Evolutionary conservation across 2,888 invertebrate genomes (phyloP), one percentile per base, ranked within the genome.

Genomic region (Cynaeus angustus): DNA sequence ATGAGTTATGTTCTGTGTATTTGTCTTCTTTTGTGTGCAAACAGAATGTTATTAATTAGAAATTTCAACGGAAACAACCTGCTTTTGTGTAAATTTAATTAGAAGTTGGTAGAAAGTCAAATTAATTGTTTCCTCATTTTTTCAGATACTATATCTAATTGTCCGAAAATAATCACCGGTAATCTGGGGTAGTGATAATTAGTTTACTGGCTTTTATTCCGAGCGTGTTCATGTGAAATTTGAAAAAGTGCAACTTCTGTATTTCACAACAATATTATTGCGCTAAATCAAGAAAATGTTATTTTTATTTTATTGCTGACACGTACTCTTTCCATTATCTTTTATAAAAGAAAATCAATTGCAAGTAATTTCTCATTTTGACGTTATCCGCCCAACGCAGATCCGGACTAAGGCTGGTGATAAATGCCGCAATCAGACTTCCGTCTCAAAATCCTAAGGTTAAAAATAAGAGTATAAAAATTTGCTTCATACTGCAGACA

Each of bases 301-400:
- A 50, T 71, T 58, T 67, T 71, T 56, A 50, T 71, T 71, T 67
- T 71, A 70, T 71, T 71, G 56, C 38, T 37, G 52, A 33, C 70
- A 71, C 70, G 70, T 67, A 56, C 45, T 56, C 56, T 67, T 71
- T 66, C 67, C 67, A 67, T 71, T 71, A 71, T 71, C 70, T 71
- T 71, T 71, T 56, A 66, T 71, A 71, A 71, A 71, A 64, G 70
- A 67, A 64, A 71, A 71, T 71, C 70, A 71, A 71, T 71, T 70
- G 70, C 56, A 41, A 14, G 70, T 71, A 64, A 71, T 71, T 62
- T 66, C 58, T 71, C 70, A 71, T 71, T 67, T 67, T 71, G 70
- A 71, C 67, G 70, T 71, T 71, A 71, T 71, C 67, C 67, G 58
- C 58, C 33, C 26, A 33, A 33, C 64, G 58, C 70, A 67, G 48